Evolutionary conservation across 2,888 invertebrate genomes (phyloP).

Genomic region (Pocota personata): DNA sequence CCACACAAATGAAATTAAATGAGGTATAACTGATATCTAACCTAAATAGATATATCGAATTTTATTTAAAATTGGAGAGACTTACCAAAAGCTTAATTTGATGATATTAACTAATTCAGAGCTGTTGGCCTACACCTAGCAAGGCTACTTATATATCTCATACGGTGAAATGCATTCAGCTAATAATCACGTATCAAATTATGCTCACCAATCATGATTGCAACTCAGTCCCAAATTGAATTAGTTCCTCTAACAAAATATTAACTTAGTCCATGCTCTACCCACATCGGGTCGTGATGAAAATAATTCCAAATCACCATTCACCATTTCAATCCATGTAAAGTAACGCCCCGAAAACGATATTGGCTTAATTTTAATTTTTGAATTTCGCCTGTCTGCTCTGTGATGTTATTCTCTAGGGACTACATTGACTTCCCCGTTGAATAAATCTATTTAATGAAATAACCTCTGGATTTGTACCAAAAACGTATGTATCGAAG

Average conservation of each 20-base stretch:
- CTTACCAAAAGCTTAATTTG: too few species aligned
- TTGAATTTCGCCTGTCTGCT: neutral
- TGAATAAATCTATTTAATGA: neutral
- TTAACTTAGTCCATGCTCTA: neutral
- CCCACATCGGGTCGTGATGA: neutral
- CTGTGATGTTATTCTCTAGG: neutral
- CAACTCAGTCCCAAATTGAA: constrained; percentile 40
- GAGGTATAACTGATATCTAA: too few species aligned
- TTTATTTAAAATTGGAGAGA: too few species aligned
- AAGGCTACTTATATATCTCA: too few species aligned
- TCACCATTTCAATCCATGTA: constrained; percentile 7
- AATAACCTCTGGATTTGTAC: neutral
- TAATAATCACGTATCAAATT: constrained; percentile 1
- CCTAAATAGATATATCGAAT: too few species aligned
- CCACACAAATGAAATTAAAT: too few species aligned
- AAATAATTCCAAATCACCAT: neutral
- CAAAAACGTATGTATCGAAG: neutral
- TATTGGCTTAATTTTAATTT: constrained; percentile 9
- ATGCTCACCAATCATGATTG: constrained; percentile 1
- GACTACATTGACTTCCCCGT: neutral
- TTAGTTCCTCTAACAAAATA: constrained; percentile 14
- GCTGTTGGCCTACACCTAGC: too few species aligned
- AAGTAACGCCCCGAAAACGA: neutral
- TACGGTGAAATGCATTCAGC: neutral
- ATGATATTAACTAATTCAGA: too few species aligned